Base-by-base conservation (phyloP, 1,140 invertebrate species). In the Dicyema japonicum region DNA sequence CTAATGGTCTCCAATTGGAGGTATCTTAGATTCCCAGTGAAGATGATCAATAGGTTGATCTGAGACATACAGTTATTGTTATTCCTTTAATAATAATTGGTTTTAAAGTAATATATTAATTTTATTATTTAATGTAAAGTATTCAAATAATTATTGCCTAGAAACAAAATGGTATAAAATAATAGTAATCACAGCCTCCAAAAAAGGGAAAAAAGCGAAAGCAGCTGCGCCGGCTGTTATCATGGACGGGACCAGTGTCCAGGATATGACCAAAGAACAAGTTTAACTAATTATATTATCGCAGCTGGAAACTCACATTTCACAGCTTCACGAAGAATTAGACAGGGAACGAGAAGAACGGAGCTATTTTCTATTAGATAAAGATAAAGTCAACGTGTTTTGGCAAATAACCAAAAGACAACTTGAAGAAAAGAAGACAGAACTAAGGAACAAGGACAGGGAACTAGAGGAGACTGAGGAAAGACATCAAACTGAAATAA, bases 361-460 rank as follows among this genome's bases (percentile, higher is more conserved):
- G 35, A 85, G 85, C 46, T 82, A 69, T 42, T 82, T 85, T 38
- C 76, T 85, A 54, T 44, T 85, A 26, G 78, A 90, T 50, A 58
- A 76, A 36, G 76, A 88, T 44, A 80, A 80, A 52, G 62, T 85
- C 9, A 61, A 72, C 33, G 72, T 69, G 16, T 80, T 80, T 49
- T 85, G 75, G 75, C 74, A 85, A 46, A 70, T 75, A 24, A 69
- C 70, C 1, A 60, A 67, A 36, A 62, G 66, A 36, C 67, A 76
- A 42, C 44, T 76, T 5, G 65, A 74, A 33, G 71, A 78, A 53
- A 62, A 62, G 15, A 63, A 64, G 42, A 64, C 67, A 9, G 45
- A 55, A 29, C 39, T 65, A 37, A 62, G 61, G 50, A 53, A 54
- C 40, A 74, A 70, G 51, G 71, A 80, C 40, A 58, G 69, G 37